Conservation (phyloP, 2,113 vertebrate genomes). For the Caranx ignobilis region DNA sequence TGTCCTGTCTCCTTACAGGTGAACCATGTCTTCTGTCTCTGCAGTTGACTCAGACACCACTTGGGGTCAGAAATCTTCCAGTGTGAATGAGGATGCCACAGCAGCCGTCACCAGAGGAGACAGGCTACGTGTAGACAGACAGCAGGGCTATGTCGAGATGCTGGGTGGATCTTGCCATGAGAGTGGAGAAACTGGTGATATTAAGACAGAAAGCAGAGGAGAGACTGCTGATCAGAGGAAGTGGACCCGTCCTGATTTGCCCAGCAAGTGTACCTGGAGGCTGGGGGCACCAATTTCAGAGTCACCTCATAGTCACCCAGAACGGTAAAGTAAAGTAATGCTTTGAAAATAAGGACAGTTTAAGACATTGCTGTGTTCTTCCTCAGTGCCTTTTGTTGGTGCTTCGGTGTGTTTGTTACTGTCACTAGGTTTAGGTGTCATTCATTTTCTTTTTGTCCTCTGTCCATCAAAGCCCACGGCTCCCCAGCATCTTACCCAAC, state of each 20-base stretch:
- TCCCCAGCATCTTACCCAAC: conserved; percentile 85
- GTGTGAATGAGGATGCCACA: conserved; percentile 2
- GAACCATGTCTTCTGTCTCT: conserved; percentile 75
- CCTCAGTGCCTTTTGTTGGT: no score
- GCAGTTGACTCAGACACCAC: conserved; percentile 29
- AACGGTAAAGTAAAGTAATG: conserved; percentile 70
- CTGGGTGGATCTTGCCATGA: neutral
- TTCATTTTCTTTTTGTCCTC: neutral
- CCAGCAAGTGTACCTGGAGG: conserved; percentile 91
- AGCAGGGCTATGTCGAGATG: neutral
- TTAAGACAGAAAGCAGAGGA: conserved; percentile 27
- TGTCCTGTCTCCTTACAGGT: conserved; percentile 51
- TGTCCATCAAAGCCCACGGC: conserved; percentile 75
- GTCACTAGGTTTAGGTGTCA: neutral
- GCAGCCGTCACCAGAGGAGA: neutral
- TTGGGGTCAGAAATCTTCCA: neutral
- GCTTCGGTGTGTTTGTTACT: no score
- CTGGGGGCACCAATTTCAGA: conserved; percentile 76
- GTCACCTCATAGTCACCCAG: conserved; percentile 85
- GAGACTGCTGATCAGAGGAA: conserved; percentile 64
- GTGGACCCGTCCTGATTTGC: conserved; percentile 89
- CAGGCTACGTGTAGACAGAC: neutral
- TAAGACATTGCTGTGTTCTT: no score
- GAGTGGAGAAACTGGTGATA: neutral
- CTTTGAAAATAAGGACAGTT: neutral